Base-by-base conservation (phyloP, 2,113 vertebrate species). In the Apaloderma vittatum region DNA sequence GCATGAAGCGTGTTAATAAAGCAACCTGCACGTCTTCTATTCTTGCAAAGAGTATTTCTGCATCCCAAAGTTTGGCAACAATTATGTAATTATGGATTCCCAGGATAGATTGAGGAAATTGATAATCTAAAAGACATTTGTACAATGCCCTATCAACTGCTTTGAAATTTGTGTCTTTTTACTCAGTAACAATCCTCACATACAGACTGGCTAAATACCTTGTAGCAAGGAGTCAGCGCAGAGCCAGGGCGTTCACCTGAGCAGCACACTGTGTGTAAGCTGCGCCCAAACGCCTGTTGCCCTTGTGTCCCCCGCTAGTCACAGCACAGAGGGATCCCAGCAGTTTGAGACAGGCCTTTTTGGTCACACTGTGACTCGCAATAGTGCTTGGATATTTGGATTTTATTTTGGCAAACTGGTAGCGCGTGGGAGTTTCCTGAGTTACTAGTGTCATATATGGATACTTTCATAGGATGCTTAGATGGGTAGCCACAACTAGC, bases 101-200 rank as follows among this genome's bases (percentile, higher is more conserved):
- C 40, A 73, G 68, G 43, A 45, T 9, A 88, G 90, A 88, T 29
- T 55, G 29, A 45, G 37, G 32, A 34, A 84, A 45, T 16, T 80
- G 79, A 84, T 94, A 80, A 90, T 77, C 43, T 80, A 72, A 68
- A 67, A 86, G 55, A 32, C 65, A 17, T 80, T 92, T 55, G 29
- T 73, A 58, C n/a, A 51, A 4, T 62, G 37, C 18, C 73, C 48
- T 78, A 45, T 66, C 29, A 65, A 23, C 70, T 55, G 20, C 78
- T 96, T 93, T 94, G 72, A 92, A 92, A 92, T 73, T 90, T 26
- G 8, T 29, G 36, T 52, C 67, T 86, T 90, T 70, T 51, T 29
- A 14, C n/a, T 45, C 65, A 71, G 34, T 3, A 3, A 26, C 63
- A 65, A 51, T 54, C 55, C 19, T 93, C 72, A 29, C 52, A n/a